Conservation (phyloP, 2,888 invertebrate genomes). For the Megastigmus dorsalis region DNA sequence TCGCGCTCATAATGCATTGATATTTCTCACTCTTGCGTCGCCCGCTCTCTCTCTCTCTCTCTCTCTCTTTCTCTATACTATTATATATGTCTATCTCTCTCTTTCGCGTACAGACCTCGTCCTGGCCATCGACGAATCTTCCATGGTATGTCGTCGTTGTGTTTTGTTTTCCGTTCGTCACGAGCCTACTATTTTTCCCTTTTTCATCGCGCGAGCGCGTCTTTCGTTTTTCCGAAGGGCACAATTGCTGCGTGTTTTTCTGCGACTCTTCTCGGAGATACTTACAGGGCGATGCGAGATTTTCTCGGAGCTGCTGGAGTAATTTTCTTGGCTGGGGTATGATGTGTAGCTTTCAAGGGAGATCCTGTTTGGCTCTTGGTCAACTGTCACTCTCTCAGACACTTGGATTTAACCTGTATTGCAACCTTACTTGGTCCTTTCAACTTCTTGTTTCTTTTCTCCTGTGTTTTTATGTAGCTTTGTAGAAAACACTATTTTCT, state of each 20-base stretch:
- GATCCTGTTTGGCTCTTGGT: not conserved
- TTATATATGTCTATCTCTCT: not conserved
- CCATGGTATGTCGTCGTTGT: constrained; percentile 8
- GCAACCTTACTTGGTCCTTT: not conserved
- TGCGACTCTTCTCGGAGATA: not conserved
- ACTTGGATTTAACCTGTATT: constrained; percentile 3
- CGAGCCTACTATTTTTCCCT: not conserved
- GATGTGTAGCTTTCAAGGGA: not conserved
- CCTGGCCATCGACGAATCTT: constrained; percentile 4
- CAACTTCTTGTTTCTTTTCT: constrained; percentile 3
- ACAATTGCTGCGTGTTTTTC: not conserved
- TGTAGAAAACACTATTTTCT: not conserved
- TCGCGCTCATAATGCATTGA: too few relatives aligned
- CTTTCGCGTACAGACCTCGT: constrained; percentile 7
- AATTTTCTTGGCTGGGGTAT: not conserved
- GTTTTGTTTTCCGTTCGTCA: constrained; percentile 31
- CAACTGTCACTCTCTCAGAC: not conserved
- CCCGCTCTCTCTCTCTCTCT: not conserved
- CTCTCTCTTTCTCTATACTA: too few relatives aligned
- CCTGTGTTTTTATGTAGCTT: not conserved
- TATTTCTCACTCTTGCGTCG: not conserved
- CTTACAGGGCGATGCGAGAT: not conserved
- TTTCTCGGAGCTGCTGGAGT: not conserved
- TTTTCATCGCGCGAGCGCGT: not conserved
- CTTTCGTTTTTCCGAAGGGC: not conserved